Conservation (phyloP, 1,140 invertebrate species). For the Popillia japonica region DNA sequence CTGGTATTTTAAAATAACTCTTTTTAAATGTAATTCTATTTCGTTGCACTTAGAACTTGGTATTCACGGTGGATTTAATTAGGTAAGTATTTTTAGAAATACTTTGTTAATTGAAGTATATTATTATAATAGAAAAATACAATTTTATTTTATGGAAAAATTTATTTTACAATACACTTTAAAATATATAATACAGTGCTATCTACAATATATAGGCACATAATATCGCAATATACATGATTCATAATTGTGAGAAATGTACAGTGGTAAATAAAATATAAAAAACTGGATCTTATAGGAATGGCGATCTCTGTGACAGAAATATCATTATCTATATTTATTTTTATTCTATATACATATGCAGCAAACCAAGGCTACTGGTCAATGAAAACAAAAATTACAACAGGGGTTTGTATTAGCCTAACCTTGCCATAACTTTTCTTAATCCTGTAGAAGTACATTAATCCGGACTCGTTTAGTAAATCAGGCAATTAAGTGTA, state of each 20-base stretch:
- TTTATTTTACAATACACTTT: slow-evolving; percentile 48
- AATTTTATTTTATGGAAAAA: slow-evolving; percentile 38
- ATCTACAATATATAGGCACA: slow-evolving; percentile 52
- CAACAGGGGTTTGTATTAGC: not conserved
- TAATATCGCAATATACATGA: slow-evolving; percentile 51
- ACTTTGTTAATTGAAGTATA: no score
- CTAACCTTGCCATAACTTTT: slow-evolving; percentile 31
- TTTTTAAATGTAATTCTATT: no score
- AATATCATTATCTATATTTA: slow-evolving; percentile 15
- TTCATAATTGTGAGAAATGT: slow-evolving; percentile 36
- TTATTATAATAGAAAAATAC: no score
- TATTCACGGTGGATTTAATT: no score
- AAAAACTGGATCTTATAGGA: slow-evolving; percentile 34
- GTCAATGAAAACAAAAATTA: slow-evolving; percentile 8
- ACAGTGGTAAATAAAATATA: slow-evolving; percentile 36
- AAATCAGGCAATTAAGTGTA: not conserved
- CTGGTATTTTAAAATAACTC: no score
- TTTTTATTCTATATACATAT: slow-evolving; percentile 7
- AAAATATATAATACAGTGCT: slow-evolving; percentile 51
- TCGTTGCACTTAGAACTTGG: no score
- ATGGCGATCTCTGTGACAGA: slow-evolving; percentile 16
- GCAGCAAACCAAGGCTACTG: not conserved
- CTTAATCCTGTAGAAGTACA: slow-evolving; percentile 6
- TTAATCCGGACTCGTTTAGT: slow-evolving; percentile 24
- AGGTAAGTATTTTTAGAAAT: no score